Evolutionary conservation across 2,113 vertebrate genomes (phyloP).

Genomic region (Gavialis gangeticus): DNA sequence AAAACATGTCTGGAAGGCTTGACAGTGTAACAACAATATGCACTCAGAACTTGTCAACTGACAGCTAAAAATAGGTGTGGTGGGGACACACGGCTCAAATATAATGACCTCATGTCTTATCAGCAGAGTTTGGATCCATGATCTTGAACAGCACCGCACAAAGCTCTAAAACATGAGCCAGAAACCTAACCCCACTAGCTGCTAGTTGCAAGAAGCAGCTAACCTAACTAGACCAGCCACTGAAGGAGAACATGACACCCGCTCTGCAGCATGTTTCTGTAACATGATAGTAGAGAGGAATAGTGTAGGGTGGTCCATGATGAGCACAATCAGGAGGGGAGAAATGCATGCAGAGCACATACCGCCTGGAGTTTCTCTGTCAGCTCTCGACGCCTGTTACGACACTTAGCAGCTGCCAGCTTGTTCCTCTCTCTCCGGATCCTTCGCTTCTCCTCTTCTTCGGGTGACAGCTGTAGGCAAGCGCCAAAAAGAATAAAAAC

Average conservation of each 20-base stretch:
- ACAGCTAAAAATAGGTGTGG: neutral
- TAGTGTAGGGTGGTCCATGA: neutral
- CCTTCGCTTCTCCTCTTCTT: slow-evolving; percentile 97
- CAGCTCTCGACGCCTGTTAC: slow-evolving; percentile 95
- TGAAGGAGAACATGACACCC: neutral
- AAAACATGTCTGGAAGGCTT: neutral
- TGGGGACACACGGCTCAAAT: neutral
- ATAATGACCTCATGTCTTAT: neutral
- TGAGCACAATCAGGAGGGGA: neutral
- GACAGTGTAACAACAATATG: neutral
- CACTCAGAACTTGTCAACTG: neutral
- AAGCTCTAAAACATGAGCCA: neutral
- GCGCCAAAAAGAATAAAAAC: slow-evolving; percentile 35
- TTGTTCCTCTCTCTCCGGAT: slow-evolving; percentile 98
- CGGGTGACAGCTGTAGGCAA: slow-evolving; percentile 90
- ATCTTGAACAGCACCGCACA: neutral
- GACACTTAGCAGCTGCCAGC: slow-evolving; percentile 96
- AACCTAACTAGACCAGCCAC: neutral
- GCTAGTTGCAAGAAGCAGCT: neutral
- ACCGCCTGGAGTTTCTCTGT: slow-evolving; percentile 98
- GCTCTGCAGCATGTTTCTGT: neutral
- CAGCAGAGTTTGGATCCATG: neutral
- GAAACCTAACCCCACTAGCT: neutral
- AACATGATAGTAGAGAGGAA: neutral
- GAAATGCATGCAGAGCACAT: slow-evolving; percentile 64